phyloP scores from a whole-genome alignment of 2,888 invertebrate species.

The Oxycera nigricornis region DNA sequence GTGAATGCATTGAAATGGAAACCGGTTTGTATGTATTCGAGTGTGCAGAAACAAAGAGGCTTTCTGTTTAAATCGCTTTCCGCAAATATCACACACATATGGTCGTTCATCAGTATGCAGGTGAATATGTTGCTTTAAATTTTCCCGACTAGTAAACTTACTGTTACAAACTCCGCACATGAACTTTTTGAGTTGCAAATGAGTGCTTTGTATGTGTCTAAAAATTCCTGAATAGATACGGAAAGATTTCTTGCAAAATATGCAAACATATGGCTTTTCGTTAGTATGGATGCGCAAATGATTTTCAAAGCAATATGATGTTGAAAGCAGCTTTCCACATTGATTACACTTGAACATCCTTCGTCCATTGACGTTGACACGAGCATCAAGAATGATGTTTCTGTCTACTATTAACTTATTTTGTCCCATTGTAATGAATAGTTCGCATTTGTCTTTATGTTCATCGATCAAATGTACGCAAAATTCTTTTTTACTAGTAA shows the following conservation, averaged over 20 bases:
- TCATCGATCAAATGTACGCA: neutral
- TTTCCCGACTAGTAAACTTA: slow-evolving; percentile 69
- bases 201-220: slow-evolving; percentile 70
- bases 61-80: slow-evolving; percentile 71
- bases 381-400: slow-evolving; percentile 58
- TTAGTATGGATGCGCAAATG: slow-evolving; percentile 36
- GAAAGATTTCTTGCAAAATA: slow-evolving; percentile 40
- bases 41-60: slow-evolving; percentile 71
- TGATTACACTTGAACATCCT: slow-evolving; percentile 66
- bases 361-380: slow-evolving; percentile 63
- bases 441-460: slow-evolving; percentile 7
- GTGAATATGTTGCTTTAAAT: slow-evolving; percentile 67
- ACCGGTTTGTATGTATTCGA: slow-evolving; percentile 66
- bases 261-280: slow-evolving; percentile 36
- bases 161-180: slow-evolving; percentile 66
- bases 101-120: slow-evolving; percentile 69
- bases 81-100: slow-evolving; percentile 67
- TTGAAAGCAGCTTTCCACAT: slow-evolving; percentile 68
- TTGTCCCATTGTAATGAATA: neutral
- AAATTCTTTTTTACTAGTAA: slow-evolving; percentile 5
- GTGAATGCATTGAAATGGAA: slow-evolving; percentile 67
- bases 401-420: neutral
- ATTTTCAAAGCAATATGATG: slow-evolving; percentile 66
- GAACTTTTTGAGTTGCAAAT: slow-evolving; percentile 68
- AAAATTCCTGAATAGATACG: slow-evolving; percentile 66